Percentiles rank a stretch among this genome's conserved stretches.
These are phyloP conservation scores for Lepisosteus osseus DNA, from an alignment of 2,113 vertebrate genomes.

Conservation along the genomic window DNA sequence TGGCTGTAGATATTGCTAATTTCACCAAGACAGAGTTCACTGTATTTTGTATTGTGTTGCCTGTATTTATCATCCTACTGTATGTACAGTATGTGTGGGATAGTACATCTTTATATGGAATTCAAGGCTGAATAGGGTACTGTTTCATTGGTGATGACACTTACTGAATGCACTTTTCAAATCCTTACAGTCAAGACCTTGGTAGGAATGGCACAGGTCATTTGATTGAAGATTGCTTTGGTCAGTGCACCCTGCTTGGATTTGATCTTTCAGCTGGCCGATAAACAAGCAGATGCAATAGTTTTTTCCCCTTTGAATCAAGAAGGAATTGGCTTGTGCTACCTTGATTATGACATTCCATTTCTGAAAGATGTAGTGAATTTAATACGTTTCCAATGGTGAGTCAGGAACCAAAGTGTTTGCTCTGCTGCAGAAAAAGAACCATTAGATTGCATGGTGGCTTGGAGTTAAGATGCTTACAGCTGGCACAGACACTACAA, in stretches of 20 bases:
- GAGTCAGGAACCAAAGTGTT: background rate
- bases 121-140: background rate
- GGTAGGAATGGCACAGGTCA: background rate
- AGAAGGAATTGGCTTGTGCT: background rate
- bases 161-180: constrained; percentile 8
- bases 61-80: background rate
- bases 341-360: background rate
- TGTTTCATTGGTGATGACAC: background rate
- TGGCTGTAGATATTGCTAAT: background rate
- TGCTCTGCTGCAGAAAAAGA: background rate
- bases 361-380: background rate
- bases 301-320: background rate
- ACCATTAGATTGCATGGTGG: background rate
- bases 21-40: background rate
- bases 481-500: background rate
- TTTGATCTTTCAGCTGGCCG: background rate
- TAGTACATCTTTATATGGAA: too few species aligned
- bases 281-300: background rate
- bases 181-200: background rate
- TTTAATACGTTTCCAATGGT: background rate
- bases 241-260: background rate
- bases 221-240: background rate
- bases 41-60: background rate
- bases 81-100: too few species aligned
- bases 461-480: background rate